Conservation (phyloP, 2,797 vertebrate genomes). For the Cygnus olor region DNA sequence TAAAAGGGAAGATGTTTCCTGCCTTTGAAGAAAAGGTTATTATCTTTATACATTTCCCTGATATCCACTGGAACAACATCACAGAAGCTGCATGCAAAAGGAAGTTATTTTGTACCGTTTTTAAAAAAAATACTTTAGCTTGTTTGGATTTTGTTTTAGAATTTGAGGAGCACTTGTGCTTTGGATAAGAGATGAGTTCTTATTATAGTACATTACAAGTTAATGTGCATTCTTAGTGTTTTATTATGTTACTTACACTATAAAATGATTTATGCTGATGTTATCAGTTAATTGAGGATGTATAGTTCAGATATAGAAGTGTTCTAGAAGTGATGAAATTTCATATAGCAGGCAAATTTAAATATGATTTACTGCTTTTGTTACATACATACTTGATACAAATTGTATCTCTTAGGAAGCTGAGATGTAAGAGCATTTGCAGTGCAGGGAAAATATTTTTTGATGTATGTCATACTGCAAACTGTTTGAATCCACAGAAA, state of each 20-base stretch:
- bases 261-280: constrained; percentile 6
- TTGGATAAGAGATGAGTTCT: neutral
- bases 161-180: neutral
- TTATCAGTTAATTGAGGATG: neutral
- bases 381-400: neutral
- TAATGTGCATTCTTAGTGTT: neutral
- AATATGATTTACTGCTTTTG: neutral
- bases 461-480: neutral
- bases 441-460: neutral
- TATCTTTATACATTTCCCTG: neutral
- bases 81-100: neutral
- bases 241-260: neutral
- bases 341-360: neutral
- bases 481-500: neutral
- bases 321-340: neutral
- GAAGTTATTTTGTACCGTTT: neutral
- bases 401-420: neutral
- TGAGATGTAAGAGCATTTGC: neutral
- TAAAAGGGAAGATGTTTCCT: neutral
- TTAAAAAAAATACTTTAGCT: neutral
- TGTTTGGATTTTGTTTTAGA: neutral
- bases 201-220: neutral
- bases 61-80: neutral
- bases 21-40: neutral
- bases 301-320: neutral